Base-by-base conservation (phyloP, 2,113 vertebrate genomes). In the Equus przewalskii region DNA sequence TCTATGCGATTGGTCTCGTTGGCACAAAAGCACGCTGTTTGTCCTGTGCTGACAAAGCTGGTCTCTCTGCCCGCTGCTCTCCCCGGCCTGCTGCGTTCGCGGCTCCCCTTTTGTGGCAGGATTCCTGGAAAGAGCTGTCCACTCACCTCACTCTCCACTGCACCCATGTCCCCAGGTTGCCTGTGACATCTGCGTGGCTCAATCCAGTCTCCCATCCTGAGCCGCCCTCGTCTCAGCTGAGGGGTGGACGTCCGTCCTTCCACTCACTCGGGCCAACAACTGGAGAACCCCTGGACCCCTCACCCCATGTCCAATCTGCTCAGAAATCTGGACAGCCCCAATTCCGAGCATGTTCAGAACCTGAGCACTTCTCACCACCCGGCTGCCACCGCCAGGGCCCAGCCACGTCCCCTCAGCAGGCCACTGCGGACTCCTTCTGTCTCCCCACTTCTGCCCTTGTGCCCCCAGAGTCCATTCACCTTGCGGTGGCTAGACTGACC, bases 351-450 rank as follows among this genome's bases (percentile, higher is more conserved):
- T 14, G 9, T 21, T 41, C 64, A 44, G 44, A 16, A 36, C 13
- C 46, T 0, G 11, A 44, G 76, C 41, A 1, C 21, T 15, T n/a
- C 21, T 12, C 14, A 30, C 14, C 24, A 2, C 13, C 26, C 24
- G 30, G 0, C 18, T 19, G 49, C 60, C 36, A 26, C 30, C 10
- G 12, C 14, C 79, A 60, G 73, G 18, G 18, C 58, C 56, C 49
- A 36, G 58, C 14, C 19, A 0, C 19, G 0, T 2, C 24, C 18
- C 62, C 28, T 26, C 65, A 36, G n/a, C 2, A 0, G 18, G 33
- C 51, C 16, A 15, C 33, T 24, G 30, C 67, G 16, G 49, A 30
- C 78, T 73, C 67, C 44, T 36, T 36, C 36, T 9, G 46, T 18
- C 30, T 44, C 75, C 75, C 56, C 6, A 2, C 14, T 2, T 18